A percentile compares a stretch with the other conserved stretches of the same genome.
phyloP scores from a whole-genome alignment of 2,888 invertebrate genomes.

The Lumbricus terrestris region DNA sequence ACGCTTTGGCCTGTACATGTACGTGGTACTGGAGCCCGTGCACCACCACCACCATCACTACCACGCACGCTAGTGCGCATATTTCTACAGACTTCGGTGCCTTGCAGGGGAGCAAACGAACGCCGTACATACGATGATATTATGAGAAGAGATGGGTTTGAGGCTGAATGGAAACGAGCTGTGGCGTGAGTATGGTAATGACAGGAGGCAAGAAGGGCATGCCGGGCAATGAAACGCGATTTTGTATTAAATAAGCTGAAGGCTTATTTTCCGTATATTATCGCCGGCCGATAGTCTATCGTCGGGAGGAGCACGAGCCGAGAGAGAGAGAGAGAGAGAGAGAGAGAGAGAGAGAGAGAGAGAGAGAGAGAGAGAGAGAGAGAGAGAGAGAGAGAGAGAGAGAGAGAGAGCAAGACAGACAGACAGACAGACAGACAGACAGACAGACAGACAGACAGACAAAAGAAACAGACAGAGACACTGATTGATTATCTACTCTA shows the following conservation, averaged over 20 bases:
- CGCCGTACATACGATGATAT: not conserved
- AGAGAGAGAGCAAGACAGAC: no score
- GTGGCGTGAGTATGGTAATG: not conserved
- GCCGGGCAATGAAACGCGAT: not conserved
- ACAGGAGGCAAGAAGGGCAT: not conserved
- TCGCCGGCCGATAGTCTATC: not conserved
- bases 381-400: no score
- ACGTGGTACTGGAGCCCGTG: not conserved
- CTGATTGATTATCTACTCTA: slow-evolving; percentile 3
- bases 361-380: no score
- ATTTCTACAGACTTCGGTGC: not conserved
- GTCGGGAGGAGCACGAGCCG: no score
- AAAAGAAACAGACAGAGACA: not conserved
- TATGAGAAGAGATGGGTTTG: not conserved
- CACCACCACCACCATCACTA: no score
- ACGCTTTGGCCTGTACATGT: not conserved
- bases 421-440: not conserved
- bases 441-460: not conserved
- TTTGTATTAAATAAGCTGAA: not conserved
- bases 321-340: slow-evolving; percentile 3
- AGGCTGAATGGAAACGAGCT: not conserved
- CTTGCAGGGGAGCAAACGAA: not conserved
- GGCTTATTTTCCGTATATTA: not conserved
- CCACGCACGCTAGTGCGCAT: not conserved
- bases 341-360: no score